A percentile compares a stretch with the other conserved stretches of the same genome.
phyloP scores from a whole-genome alignment of 2,888 invertebrate species.

The Anthrax anthrax region DNA sequence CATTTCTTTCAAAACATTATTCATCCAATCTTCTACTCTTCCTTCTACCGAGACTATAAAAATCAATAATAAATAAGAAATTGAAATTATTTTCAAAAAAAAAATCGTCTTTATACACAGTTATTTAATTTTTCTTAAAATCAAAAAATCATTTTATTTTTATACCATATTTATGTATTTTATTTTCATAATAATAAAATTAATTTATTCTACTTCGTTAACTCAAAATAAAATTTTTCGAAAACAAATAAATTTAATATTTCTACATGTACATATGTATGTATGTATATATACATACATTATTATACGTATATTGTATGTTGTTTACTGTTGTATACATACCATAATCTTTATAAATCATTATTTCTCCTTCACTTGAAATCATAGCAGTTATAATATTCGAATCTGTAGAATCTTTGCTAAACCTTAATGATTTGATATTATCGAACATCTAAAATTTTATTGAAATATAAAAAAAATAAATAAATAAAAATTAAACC shows the following conservation, averaged over 20 bases:
- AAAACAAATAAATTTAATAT: background rate
- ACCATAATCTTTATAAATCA: slow-evolving; percentile 57
- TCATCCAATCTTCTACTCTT: slow-evolving; percentile 89
- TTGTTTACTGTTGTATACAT: slow-evolving; percentile 12
- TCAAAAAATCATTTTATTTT: too few species aligned
- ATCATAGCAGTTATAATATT: slow-evolving; percentile 67
- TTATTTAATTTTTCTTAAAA: too few species aligned
- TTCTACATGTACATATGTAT: background rate
- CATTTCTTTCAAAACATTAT: slow-evolving; percentile 71
- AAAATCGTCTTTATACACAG: too few species aligned
- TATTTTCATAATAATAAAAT: too few species aligned
- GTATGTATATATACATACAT: too few species aligned
- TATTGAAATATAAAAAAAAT: slow-evolving; percentile 1
- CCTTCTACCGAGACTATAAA: slow-evolving; percentile 55
- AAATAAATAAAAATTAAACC: too few species aligned
- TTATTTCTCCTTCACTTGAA: slow-evolving; percentile 73
- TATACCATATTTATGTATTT: too few species aligned
- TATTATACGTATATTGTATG: too few species aligned
- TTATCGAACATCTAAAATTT: slow-evolving; percentile 75
- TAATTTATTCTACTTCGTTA: too few species aligned
- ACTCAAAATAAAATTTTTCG: too few species aligned
- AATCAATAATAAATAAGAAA: too few species aligned
- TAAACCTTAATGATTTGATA: slow-evolving; percentile 58
- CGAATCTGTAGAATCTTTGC: slow-evolving; percentile 48
- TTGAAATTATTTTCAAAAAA: too few species aligned